Percentiles rank a stretch among this genome's conserved stretches.
Evolutionary conservation across 1,140 invertebrate species (phyloP).

Genomic region (Aporrectodea caliginosa): DNA sequence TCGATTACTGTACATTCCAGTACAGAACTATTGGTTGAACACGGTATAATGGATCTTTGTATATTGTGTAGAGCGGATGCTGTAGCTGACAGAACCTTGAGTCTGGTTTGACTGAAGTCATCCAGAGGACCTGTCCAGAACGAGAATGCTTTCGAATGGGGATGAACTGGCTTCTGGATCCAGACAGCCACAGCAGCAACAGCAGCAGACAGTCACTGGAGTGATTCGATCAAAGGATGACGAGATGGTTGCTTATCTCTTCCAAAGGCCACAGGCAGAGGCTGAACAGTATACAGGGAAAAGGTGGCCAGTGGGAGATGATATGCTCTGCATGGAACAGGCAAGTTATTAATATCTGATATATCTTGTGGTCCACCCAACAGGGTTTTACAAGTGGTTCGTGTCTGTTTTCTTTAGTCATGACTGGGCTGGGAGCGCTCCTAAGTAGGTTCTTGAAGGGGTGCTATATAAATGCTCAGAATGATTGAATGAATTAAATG

Average conservation of each 20-base stretch:
- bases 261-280: constrained; percentile 73
- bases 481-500: too few species aligned
- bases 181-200: background rate
- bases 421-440: too few species aligned
- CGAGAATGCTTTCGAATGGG: background rate
- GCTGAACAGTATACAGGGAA: constrained; percentile 67
- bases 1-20: too few species aligned
- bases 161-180: background rate
- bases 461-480: too few species aligned
- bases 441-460: too few species aligned
- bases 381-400: too few species aligned
- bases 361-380: too few species aligned
- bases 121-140: background rate
- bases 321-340: constrained; percentile 70
- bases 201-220: background rate
- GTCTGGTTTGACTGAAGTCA: background rate
- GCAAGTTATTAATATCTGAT: too few species aligned
- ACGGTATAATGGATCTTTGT: too few species aligned
- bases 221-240: constrained; percentile 66
- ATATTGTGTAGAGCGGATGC: background rate
- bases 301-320: constrained; percentile 77
- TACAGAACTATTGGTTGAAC: too few species aligned
- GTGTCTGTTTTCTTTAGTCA: too few species aligned
- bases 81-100: background rate
- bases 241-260: constrained; percentile 80